Percentiles rank a stretch among this genome's conserved stretches.
Conservation (phyloP, 2,797 vertebrate genomes). For the Fringilla coelebs region DNA sequence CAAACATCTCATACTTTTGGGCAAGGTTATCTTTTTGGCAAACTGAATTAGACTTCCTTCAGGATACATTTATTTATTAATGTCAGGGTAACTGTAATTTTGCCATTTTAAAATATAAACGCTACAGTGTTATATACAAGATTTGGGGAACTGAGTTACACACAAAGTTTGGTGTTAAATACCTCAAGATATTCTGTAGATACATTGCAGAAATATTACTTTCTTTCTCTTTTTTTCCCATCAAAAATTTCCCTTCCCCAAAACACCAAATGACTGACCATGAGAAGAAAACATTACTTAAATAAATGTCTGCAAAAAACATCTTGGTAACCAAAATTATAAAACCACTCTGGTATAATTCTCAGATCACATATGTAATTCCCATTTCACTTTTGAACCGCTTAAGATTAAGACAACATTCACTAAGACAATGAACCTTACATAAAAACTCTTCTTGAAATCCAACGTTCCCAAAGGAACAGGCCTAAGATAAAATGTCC, state of each 20-base stretch:
- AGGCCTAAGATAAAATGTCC: background rate
- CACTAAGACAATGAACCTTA: constrained; percentile 2
- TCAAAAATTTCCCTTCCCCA: background rate
- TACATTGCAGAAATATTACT: background rate
- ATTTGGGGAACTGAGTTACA: background rate
- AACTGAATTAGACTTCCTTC: background rate
- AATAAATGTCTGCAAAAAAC: constrained; percentile 21
- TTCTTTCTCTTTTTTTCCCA: background rate
- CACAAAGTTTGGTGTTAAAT: background rate
- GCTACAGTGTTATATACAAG: background rate
- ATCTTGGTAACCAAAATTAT: constrained; percentile 20
- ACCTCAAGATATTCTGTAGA: constrained; percentile 10
- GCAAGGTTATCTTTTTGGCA: background rate
- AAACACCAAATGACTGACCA: constrained; percentile 25
- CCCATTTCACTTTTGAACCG: background rate
- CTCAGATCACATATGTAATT: constrained; percentile 37
- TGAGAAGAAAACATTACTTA: constrained; percentile 25
- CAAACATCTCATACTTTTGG: background rate
- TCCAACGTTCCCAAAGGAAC: background rate
- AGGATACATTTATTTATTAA: background rate
- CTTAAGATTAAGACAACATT: constrained; percentile 21
- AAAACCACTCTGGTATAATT: constrained; percentile 19
- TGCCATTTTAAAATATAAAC: background rate
- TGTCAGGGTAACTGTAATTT: background rate
- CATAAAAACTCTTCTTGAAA: constrained; percentile 50